Evolutionary conservation across 2,797 vertebrate species (phyloP).

Genomic region (Darevskia mixta): DNA sequence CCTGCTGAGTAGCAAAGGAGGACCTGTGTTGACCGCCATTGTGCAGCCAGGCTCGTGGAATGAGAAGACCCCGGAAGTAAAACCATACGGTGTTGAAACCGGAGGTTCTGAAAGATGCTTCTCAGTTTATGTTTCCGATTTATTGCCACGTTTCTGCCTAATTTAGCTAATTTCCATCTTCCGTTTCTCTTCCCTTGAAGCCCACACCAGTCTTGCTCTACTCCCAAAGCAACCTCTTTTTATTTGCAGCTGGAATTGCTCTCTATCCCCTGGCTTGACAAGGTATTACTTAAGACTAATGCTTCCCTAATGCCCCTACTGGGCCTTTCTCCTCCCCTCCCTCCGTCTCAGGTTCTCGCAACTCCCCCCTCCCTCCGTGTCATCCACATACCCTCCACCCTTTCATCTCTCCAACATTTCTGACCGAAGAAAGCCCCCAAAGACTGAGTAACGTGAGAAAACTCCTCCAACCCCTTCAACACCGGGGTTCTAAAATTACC

Average conservation of each 20-base stretch:
- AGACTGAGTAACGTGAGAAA: slow-evolving; percentile 64
- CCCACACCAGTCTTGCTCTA: not conserved
- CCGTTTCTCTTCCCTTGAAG: slow-evolving; percentile 14
- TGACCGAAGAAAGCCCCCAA: slow-evolving; percentile 57
- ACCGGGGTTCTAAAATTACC: slow-evolving; percentile 66
- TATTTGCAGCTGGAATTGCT: slow-evolving; percentile 6
- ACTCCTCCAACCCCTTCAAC: slow-evolving; percentile 42
- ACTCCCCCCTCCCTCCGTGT: slow-evolving; percentile 44
- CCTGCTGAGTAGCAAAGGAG: not conserved
- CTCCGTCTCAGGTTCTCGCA: slow-evolving; percentile 53
- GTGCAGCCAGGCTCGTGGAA: slow-evolving; percentile 54
- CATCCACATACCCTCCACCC: slow-evolving; percentile 29
- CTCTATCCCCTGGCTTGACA: slow-evolving; percentile 46
- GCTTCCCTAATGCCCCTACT: not conserved
- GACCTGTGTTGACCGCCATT: slow-evolving; percentile 28
- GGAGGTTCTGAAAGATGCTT: slow-evolving; percentile 72
- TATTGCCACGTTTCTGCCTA: slow-evolving; percentile 36
- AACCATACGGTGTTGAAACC: slow-evolving; percentile 59
- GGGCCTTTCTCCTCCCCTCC: slow-evolving; percentile 20
- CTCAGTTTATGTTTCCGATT: slow-evolving; percentile 63
- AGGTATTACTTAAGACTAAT: slow-evolving; percentile 52
- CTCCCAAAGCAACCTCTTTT: slow-evolving; percentile 14
- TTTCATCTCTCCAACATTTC: slow-evolving; percentile 54
- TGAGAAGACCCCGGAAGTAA: slow-evolving; percentile 61
- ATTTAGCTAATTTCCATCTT: slow-evolving; percentile 57